Conservation (phyloP, 2,888 invertebrate genomes). For the Branchinecta sandiegonensis region DNA sequence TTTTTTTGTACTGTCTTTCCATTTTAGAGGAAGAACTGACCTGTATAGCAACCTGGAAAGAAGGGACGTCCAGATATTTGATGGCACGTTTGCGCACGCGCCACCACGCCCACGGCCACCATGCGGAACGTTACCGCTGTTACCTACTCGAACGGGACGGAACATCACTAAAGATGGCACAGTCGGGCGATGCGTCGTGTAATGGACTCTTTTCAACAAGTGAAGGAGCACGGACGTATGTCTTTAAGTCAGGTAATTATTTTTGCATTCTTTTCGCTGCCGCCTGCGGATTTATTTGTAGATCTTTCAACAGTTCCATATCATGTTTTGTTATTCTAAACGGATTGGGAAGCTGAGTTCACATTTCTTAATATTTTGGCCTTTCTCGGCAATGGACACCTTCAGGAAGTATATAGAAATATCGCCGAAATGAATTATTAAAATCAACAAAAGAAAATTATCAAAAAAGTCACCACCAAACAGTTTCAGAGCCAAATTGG, state of each 20-base stretch:
- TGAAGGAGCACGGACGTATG: slow-evolving; percentile 71
- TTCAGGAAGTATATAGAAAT: too few species aligned
- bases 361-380: too few species aligned
- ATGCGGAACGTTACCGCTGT: slow-evolving; percentile 84
- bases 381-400: too few species aligned
- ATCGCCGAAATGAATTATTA: too few species aligned
- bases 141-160: slow-evolving; percentile 39
- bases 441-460: too few species aligned
- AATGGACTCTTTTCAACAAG: slow-evolving; percentile 80
- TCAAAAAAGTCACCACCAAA: too few species aligned
- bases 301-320: too few species aligned
- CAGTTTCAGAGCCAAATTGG: too few species aligned
- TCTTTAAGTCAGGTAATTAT: slow-evolving; percentile 53
- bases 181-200: slow-evolving; percentile 84
- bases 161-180: slow-evolving; percentile 43
- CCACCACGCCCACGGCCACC: slow-evolving; percentile 59
- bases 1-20: background rate
- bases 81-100: slow-evolving; percentile 78
- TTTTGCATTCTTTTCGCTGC: background rate
- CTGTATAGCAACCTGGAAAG: slow-evolving; percentile 84
- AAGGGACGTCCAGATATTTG: slow-evolving; percentile 75
- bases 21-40: slow-evolving; percentile 72
- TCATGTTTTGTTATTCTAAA: too few species aligned
- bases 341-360: too few species aligned
- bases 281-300: too few species aligned